Conservation (phyloP, 30 jellyfish, hydroid and myxozoan species). For the Pseudorhiza aurosa region DNA sequence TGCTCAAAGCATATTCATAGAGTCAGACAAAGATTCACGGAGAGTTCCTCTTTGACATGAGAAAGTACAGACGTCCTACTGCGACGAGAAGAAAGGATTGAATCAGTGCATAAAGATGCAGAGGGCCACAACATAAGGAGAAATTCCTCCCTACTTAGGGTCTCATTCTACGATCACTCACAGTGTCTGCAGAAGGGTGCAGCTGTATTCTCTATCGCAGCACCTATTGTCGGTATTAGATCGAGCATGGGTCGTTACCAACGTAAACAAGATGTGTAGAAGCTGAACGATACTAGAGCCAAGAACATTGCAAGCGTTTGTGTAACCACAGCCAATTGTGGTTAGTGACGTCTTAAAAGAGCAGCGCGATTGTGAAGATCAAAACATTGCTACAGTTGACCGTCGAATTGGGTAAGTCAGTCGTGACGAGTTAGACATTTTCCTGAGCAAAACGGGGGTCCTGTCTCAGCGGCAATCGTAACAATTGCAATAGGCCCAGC, state of each 20-base stretch:
- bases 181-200: conserved; percentile 13
- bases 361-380: conserved; percentile 9
- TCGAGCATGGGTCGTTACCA: conserved; percentile 16
- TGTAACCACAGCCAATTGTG: conserved; percentile 25
- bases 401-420: conserved; percentile 39
- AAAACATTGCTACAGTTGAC: conserved; percentile 47
- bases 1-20: conserved; percentile 5
- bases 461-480: no score
- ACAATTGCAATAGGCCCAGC: no score
- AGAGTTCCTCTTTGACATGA: background rate
- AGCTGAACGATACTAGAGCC: background rate
- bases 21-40: background rate
- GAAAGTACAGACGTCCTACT: background rate
- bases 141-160: conserved; percentile 26
- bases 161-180: background rate
- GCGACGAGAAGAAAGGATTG: background rate
- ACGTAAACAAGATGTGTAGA: conserved; percentile 27
- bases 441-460: conserved; percentile 19
- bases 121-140: background rate
- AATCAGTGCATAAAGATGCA: background rate
- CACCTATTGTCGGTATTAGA: background rate
- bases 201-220: background rate
- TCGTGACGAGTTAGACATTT: conserved; percentile 21
- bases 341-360: conserved; percentile 24
- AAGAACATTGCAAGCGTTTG: background rate